Base-by-base conservation (phyloP, 2,113 vertebrate species). In the Gambusia holbrooki region DNA sequence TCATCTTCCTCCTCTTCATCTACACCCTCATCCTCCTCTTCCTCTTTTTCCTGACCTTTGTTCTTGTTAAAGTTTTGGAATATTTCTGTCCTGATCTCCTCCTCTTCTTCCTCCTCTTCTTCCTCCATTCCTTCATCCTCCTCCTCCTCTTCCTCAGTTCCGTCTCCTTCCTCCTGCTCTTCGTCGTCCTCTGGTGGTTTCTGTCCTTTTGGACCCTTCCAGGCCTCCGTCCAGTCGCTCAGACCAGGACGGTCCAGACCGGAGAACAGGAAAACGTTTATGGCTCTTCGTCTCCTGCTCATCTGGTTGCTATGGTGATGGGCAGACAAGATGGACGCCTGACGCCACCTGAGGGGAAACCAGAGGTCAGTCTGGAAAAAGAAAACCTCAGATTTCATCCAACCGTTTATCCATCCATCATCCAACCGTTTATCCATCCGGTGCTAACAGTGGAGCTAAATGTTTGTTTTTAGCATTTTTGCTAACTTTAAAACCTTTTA, bases 301-400 rank as follows among this genome's bases (percentile, higher is more conserved):
- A 85, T 48, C 64, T 63, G 30, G 63, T n/a, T 1, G 3, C 68
- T 68, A 84, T 93, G 88, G 15, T 86, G 89, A 40, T 86, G 85
- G 19, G 86, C 76, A 30, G 10, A 37, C 35, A 11, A 27, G 27
- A 87, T 42, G 11, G 92, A 90, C 17, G 80, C 60, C 1, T 0
- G 13, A 0, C 84, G 25, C 92, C 90, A 92, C 73, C 90, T 93
- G 87, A 10, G 29, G 51, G 71, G 5, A 66, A 0, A 76, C n/a
- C 28, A 11, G 0, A 32, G 54, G 7, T 65, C 32, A 0, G 1
- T 35, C 73, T 68, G 61, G 60, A 29, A 9, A 33, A n/a, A 3
- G 29, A 64, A 32, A 30, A 32, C 14, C 32, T 30, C 28, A 7
- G 25, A 13, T 14, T 45, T 14, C 42, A 45, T 45, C 45, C 45